Base-by-base conservation (phyloP, 2,797 vertebrate species). In the Botia kubotai region DNA sequence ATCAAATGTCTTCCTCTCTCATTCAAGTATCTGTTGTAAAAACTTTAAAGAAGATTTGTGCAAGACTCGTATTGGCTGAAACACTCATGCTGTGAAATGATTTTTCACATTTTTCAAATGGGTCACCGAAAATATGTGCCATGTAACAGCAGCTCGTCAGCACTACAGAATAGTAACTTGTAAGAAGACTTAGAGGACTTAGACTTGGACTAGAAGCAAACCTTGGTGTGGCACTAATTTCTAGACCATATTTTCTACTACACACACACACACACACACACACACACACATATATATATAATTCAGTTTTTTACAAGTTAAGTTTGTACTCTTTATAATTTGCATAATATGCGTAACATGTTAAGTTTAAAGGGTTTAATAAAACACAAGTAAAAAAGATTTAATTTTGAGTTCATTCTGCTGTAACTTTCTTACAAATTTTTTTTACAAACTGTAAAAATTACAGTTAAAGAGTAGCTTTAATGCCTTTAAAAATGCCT, bases 1-100 rank as follows among this genome's bases (percentile, higher is more conserved):
- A 73, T 85, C 86, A 90, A 88, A 89, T 88, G 83, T 66, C 81
- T 36, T 84, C 75, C 79, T 83, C 68, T 71, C 33, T 73, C 75
- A 1, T 50, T 72, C 36, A 84, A 83, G 67, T 81, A 57, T 80
- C 74, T 69, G 62, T 53, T 70, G 48, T 79, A 46, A 78, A 60
- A 78, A 60, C 26, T 72, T 78, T 71, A 75, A 62, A 66, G 60
- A 0, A 11, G 29, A 33, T 14, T 71, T 78, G 29, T 23, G 6
- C 14, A 65, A 74, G 62, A 68, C 55, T 75, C 43, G 10, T 33
- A 12, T 48, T 55, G 50, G 72, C 5, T 52, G 13, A 26, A 50
- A 81, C 16, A 2, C 8, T 65, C 75, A 11, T 46, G 50, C 21
- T 39, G 23, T 62, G 52, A 62, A 75, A 81, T 53, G 12, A 11